A percentile compares a stretch with the other conserved stretches of the same genome.
Evolutionary conservation across 2,888 invertebrate species (phyloP).

Genomic region (Disparrhopalites patrizii): DNA sequence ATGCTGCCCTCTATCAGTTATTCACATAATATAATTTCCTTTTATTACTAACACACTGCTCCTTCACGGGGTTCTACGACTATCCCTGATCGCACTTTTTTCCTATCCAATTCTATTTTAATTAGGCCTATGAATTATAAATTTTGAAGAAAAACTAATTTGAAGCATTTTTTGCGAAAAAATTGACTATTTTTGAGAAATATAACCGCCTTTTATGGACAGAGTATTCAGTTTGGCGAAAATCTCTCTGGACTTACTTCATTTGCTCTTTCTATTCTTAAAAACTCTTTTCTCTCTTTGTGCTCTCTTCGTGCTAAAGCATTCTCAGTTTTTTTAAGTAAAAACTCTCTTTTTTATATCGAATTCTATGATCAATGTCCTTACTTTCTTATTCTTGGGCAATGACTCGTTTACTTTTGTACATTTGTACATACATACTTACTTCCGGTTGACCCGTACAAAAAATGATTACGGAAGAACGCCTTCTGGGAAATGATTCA

Average conservation of each 20-base stretch:
- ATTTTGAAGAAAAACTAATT: too few species aligned
- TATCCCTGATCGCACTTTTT: too few species aligned
- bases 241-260: too few species aligned
- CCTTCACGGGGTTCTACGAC: too few species aligned
- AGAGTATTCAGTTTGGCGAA: neutral
- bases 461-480: neutral
- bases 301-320: neutral
- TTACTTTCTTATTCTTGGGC: constrained; percentile 4
- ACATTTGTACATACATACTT: neutral
- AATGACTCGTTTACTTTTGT: constrained; percentile 4
- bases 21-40: too few species aligned
- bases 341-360: neutral
- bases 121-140: too few species aligned
- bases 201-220: neutral
- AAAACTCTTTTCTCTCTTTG: neutral
- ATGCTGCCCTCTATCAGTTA: too few species aligned
- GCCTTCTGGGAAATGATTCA: neutral
- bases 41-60: too few species aligned
- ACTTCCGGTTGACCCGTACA: neutral
- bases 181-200: neutral
- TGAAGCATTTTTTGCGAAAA: too few species aligned
- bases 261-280: too few species aligned
- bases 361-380: neutral
- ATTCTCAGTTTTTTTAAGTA: neutral
- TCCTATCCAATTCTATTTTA: too few species aligned